Evolutionary conservation across 1,140 invertebrate genomes (phyloP), one percentile per base, ranked within the genome.

Genomic region (Chelonus insularis): DNA sequence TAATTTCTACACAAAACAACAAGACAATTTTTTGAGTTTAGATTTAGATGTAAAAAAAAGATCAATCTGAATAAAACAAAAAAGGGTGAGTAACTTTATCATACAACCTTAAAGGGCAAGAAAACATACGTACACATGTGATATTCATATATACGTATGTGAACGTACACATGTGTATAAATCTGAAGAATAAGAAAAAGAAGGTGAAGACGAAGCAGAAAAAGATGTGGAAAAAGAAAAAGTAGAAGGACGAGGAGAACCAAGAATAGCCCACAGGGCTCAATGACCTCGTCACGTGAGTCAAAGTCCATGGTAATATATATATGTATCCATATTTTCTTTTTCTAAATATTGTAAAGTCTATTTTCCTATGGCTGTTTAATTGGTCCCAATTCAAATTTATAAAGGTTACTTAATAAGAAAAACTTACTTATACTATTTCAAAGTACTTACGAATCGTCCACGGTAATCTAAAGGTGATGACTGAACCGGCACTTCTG

Each of bases 381-480:
- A n/a, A n/a, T n/a, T n/a, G n/a, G n/a, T n/a, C n/a, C n/a, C n/a
- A n/a, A n/a, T n/a, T n/a, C n/a, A n/a, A n/a, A n/a, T n/a, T n/a
- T n/a, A n/a, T n/a, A n/a, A n/a, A n/a, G n/a, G n/a, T n/a, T n/a
- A n/a, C n/a, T 29, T 7, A 29, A 29, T 7, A 29, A 29, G 3
- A 29, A 29, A 3, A 29, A 29, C 25, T 4, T 29, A 4, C 25
- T 4, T 29, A 4, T 29, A 4, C 25, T 29, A 29, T 29, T 29
- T 29, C 25, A 4, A 21, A 48, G 14, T 11, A 23, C 64, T 65
- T 62, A 78, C 76, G 71, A 77, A 61, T 67, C 69, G 72, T 21
- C 70, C 76, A 56, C 75, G 71, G 51, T 76, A 75, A 64, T 77
- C 71, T 36, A 70, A 45, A 4, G 66, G 69, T 45, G 62, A 57